Evolutionary conservation across 2,113 vertebrate genomes (phyloP), one percentile per base, ranked within the genome.

Genomic region (Acinonyx jubatus): DNA sequence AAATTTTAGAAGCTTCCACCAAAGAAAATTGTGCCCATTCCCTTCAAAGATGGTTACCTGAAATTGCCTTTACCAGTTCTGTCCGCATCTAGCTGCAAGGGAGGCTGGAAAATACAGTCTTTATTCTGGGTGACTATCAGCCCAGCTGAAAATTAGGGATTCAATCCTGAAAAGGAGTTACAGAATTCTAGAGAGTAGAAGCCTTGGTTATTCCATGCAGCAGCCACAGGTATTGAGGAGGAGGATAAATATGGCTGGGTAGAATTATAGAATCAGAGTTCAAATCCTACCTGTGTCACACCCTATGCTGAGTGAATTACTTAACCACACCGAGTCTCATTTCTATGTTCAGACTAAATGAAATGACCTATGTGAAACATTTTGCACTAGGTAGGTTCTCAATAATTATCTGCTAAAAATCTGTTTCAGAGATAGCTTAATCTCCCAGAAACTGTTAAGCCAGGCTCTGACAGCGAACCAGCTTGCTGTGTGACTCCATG

Each of bases 61-160:
- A 82, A 96, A 79, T 52, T 79, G 29, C 7, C 81, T 31, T 31
- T 2, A 38, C 9, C 16, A 55, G 71, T 21, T 38, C 69, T 74
- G 27, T 55, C 68, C n/a, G 50, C 10, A 74, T 45, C 41, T 96
- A 97, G 89, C 95, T 96, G 86, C 96, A 98, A 96, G 89, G 89
- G 86, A 94, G 73, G 52, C 91, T 93, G 66, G 87, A 63, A 90
- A 95, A 71, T 61, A 2, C 31, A 71, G 52, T 55, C 52, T 93
- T 18, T n/a, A 27, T 86, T 89, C 82, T 80, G 27, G 5, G 31
- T 27, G 61, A 29, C 61, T 76, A 33, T 80, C 13, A 68, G 78
- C 19, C 45, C 41, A 82, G 8, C 18, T 93, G 82, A 95, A 96
- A 87, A 8, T 19, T 61, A 95, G 33, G 6, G 12, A 71, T 50